phyloP scores from a whole-genome alignment of 2,888 invertebrate genomes.

The Drosophila sordidapex region DNA sequence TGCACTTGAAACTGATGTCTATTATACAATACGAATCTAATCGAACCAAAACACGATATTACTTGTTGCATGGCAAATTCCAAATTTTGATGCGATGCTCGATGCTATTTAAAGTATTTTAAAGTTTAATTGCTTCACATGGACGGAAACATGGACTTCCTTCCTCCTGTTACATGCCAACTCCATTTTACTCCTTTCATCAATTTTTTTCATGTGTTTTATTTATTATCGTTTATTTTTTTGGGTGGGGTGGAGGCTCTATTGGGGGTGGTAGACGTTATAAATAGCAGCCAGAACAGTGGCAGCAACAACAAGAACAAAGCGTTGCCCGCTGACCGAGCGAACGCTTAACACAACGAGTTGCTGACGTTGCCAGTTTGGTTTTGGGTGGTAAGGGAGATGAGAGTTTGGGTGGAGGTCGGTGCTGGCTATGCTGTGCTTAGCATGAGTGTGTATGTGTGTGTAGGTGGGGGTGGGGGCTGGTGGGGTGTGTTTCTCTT shows the following conservation, averaged over 20 bases:
- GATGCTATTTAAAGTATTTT: slow-evolving; percentile 1
- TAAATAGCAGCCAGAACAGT: slow-evolving; percentile 13
- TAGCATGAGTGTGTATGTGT: neutral
- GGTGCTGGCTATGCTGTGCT: neutral
- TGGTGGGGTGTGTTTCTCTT: neutral
- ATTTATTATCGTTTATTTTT: neutral
- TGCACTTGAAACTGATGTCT: slow-evolving; percentile 52
- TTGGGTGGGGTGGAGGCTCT: neutral
- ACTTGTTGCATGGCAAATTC: slow-evolving; percentile 5
- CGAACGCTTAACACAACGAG: slow-evolving; percentile 19
- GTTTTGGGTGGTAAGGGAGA: neutral
- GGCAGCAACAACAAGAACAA: slow-evolving; percentile 6
- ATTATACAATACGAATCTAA: slow-evolving; percentile 32
- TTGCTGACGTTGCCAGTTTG: slow-evolving; percentile 2
- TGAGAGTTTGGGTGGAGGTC: neutral
- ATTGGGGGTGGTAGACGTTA: slow-evolving; percentile 3
- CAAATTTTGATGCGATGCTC: neutral
- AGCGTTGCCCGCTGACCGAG: slow-evolving; percentile 20
- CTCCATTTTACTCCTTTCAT: slow-evolving; percentile 8
- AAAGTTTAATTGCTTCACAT: neutral
- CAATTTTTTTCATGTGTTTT: neutral
- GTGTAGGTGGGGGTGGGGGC: neutral
- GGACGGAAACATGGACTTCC: too few relatives aligned
- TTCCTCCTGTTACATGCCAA: neutral
- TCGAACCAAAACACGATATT: neutral